These are phyloP conservation scores for Novumbra hubbsi DNA, from an alignment of 2,797 vertebrate genomes.

Conservation along the genomic window DNA sequence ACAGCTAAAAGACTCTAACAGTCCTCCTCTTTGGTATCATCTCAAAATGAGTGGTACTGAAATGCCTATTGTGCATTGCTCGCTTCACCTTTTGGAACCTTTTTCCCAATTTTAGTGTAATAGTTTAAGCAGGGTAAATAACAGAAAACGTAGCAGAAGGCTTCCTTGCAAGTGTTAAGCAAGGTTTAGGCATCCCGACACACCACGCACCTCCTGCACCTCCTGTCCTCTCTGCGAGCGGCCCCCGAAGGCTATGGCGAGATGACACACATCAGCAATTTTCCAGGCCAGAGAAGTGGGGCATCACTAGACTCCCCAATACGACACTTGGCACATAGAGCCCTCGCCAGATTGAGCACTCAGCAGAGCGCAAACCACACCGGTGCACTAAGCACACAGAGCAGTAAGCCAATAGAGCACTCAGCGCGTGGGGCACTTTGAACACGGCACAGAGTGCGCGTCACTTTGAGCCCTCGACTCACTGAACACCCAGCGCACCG, in stretches of 20 bases:
- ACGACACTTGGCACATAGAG: constrained; percentile 11
- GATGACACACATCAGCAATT: constrained; percentile 29
- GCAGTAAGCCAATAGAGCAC: not conserved
- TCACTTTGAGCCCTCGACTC: no score
- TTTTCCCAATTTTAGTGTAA: not conserved
- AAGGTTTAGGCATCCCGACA: constrained; percentile 16
- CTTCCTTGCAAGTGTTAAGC: constrained; percentile 2
- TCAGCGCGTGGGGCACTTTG: not conserved
- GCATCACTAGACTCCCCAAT: constrained; percentile 9
- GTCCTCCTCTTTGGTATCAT: not conserved
- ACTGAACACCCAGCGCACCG: no score
- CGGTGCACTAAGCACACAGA: not conserved
- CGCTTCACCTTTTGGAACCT: not conserved
- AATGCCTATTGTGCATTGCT: not conserved
- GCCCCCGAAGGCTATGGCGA: constrained; percentile 19
- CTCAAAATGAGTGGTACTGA: not conserved
- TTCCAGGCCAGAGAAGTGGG: constrained; percentile 25
- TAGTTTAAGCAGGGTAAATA: constrained; percentile 1
- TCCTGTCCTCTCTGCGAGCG: constrained; percentile 20
- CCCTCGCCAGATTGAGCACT: constrained; percentile 8
- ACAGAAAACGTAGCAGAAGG: constrained; percentile 1
- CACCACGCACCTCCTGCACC: constrained; percentile 14
- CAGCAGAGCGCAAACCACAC: not conserved
- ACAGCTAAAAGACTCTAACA: not conserved
- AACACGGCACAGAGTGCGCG: no score